Evolutionary conservation across 2,888 invertebrate species (phyloP).

Genomic region (Cataglyphis cursor): DNA sequence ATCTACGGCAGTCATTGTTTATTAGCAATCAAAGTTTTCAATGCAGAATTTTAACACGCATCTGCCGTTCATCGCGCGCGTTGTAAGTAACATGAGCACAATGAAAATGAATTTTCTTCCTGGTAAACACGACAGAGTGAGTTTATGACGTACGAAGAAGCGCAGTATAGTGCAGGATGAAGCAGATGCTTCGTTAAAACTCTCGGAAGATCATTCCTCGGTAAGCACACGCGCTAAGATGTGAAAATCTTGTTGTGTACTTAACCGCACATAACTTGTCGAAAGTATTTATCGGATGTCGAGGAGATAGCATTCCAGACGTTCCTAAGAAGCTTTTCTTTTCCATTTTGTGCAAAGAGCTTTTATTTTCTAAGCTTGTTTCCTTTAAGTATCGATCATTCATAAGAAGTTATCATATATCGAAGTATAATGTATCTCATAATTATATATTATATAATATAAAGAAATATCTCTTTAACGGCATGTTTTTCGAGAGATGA

Average conservation of each 20-base stretch:
- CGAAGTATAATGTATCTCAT: background rate
- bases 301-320: conserved; percentile 17
- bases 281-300: conserved; percentile 51
- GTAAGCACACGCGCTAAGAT: conserved; percentile 23
- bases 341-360: conserved; percentile 21
- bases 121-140: conserved; percentile 30
- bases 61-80: background rate
- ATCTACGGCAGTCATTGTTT: background rate
- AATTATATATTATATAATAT: background rate
- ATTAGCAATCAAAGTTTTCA: conserved; percentile 19
- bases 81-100: conserved; percentile 18
- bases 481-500: background rate
- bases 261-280: conserved; percentile 46
- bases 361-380: conserved; percentile 30
- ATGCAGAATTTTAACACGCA: conserved; percentile 11
- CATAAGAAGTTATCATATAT: background rate
- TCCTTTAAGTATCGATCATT: conserved; percentile 23
- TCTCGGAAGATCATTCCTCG: conserved; percentile 51
- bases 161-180: background rate
- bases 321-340: conserved; percentile 33
- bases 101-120: conserved; percentile 45
- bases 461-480: background rate
- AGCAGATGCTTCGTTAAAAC: conserved; percentile 54
- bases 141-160: conserved; percentile 36
- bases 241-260: conserved; percentile 49